These are phyloP conservation scores for Micromesistius poutassou DNA, from an alignment of 2,797 vertebrate genomes.

Conservation along the genomic window DNA sequence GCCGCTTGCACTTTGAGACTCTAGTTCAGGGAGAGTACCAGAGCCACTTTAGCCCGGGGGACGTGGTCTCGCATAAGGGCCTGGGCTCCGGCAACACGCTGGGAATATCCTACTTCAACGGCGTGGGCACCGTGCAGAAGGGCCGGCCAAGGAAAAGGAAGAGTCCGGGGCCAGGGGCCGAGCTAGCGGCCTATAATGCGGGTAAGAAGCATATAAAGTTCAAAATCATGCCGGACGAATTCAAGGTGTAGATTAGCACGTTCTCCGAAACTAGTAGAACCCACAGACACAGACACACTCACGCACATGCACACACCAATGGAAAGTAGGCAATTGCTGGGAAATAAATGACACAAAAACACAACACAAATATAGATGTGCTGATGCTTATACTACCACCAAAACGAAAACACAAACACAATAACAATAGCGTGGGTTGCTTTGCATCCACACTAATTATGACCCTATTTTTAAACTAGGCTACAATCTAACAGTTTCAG, in stretches of 20 bases:
- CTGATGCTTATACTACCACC: not conserved
- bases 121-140: slow-evolving; percentile 95
- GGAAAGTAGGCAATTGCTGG: not conserved
- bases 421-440: too few species aligned
- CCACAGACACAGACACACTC: not conserved
- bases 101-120: slow-evolving; percentile 97
- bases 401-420: not conserved
- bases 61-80: slow-evolving; percentile 89
- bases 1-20: slow-evolving; percentile 97
- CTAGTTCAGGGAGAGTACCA: slow-evolving; percentile 97
- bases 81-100: slow-evolving; percentile 84
- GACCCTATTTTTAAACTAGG: too few species aligned
- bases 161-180: slow-evolving; percentile 90
- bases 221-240: too few species aligned
- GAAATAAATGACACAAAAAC: not conserved
- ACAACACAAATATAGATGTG: not conserved
- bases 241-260: not conserved
- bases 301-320: not conserved
- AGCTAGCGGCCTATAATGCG: slow-evolving; percentile 95
- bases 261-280: not conserved
- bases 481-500: too few species aligned
- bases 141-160: slow-evolving; percentile 95
- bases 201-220: slow-evolving; percentile 71
- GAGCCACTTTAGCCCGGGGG: slow-evolving; percentile 91
- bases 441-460: too few species aligned